Percentiles rank a stretch among this genome's conserved stretches.
Conservation (phyloP, 2,797 vertebrate species). For the Pteropus rufus region DNA sequence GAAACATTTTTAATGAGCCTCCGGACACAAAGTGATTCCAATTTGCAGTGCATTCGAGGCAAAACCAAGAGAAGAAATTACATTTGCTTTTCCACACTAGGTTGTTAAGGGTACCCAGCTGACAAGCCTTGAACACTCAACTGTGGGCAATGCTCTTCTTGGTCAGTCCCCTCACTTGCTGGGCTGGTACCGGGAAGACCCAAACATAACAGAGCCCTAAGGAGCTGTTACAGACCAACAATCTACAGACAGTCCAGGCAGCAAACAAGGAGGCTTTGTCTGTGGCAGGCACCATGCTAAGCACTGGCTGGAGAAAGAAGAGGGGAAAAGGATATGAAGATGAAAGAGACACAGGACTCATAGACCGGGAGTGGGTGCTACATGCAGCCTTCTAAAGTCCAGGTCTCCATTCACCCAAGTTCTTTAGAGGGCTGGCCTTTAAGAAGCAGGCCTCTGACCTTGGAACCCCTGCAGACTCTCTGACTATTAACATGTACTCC, state of each 20-base stretch:
- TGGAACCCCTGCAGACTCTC: neutral
- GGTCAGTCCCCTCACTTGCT: neutral
- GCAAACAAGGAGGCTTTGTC: accelerated
- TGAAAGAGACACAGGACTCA: neutral
- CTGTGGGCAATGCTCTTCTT: neutral
- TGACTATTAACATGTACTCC: neutral
- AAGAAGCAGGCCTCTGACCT: neutral
- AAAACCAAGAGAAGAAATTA: slow-evolving; percentile 65
- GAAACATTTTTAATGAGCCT: slow-evolving; percentile 75
- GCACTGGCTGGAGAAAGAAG: neutral
- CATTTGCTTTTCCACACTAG: slow-evolving; percentile 54
- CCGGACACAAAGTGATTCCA: slow-evolving; percentile 65
- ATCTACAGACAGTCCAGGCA: neutral
- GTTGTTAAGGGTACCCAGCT: slow-evolving; percentile 11
- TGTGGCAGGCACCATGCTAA: neutral
- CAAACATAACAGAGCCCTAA: neutral
- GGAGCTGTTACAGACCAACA: neutral
- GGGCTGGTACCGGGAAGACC: neutral
- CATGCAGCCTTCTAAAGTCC: neutral
- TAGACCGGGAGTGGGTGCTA: accelerated
- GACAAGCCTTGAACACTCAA: neutral
- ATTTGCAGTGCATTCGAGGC: slow-evolving; percentile 68
- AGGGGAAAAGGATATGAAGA: neutral
- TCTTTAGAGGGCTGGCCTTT: neutral
- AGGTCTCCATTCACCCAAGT: neutral